Percentiles rank a stretch among this genome's conserved stretches.
Conservation (phyloP, 2,797 vertebrate species). For the Danio aesculapii region DNA sequence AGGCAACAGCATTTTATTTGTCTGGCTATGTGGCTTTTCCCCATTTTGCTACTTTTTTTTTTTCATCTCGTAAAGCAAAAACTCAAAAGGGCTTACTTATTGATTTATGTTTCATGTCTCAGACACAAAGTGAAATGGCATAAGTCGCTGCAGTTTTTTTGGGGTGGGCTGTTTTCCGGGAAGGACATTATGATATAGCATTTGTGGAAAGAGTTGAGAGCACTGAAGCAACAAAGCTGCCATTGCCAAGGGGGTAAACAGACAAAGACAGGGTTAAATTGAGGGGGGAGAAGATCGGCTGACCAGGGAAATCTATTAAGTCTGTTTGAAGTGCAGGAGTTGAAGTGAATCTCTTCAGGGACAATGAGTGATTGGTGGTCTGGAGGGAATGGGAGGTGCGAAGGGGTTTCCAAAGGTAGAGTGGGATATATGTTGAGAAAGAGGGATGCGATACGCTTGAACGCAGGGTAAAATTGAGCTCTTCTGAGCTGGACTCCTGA, state of each 20-base stretch:
- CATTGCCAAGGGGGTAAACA: conserved; percentile 32
- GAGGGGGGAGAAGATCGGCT: conserved; percentile 35
- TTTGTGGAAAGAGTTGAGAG: not conserved
- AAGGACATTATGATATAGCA: conserved; percentile 38
- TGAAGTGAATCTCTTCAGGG: conserved; percentile 28
- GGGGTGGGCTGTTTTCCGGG: conserved; percentile 17
- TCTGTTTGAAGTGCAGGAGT: conserved; percentile 33
- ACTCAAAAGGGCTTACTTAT: conserved; percentile 25
- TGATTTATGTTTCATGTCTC: conserved; percentile 41
- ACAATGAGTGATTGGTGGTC: conserved; percentile 42
- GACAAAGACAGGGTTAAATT: conserved; percentile 48
- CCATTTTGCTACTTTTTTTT: conserved; percentile 28
- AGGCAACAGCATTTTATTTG: conserved; percentile 28
- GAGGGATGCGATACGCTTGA: conserved; percentile 72
- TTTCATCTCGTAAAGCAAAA: conserved; percentile 44
- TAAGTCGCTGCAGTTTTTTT: conserved; percentile 33
- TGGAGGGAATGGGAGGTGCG: conserved; percentile 14
- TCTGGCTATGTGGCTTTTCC: conserved; percentile 24
- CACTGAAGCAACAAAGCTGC: conserved; percentile 16
- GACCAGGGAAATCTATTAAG: conserved; percentile 38
- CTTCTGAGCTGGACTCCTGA: conserved; percentile 68
- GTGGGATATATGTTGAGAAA: not conserved
- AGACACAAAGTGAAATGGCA: conserved; percentile 20
- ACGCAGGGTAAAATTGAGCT: conserved; percentile 81
- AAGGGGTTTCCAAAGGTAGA: not conserved